Evolutionary conservation across 92 coral and sea anemone species (phyloP).

Genomic region (Zoanthus sociatus): DNA sequence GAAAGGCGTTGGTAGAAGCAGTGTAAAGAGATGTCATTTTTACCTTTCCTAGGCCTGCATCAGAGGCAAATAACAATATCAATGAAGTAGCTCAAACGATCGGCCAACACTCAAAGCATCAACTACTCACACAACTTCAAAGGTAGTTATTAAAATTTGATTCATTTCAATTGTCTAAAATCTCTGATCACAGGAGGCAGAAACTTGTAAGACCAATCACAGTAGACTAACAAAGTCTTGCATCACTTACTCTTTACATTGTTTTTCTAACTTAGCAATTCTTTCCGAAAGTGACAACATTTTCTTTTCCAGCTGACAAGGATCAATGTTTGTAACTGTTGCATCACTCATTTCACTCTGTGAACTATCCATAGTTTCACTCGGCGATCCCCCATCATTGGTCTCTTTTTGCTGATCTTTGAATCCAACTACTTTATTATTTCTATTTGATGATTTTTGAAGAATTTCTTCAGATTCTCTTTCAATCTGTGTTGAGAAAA

Average conservation of each 20-base stretch:
- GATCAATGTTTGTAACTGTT: constrained; percentile 33
- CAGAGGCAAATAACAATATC: too few species aligned
- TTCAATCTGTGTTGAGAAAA: constrained; percentile 76
- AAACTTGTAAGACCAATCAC: too few species aligned
- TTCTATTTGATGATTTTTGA: constrained; percentile 18
- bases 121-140: too few species aligned
- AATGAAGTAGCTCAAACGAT: too few species aligned
- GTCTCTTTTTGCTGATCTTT: constrained; percentile 40
- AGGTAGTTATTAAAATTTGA: too few species aligned
- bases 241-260: constrained; percentile 73
- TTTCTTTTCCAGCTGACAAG: constrained; percentile 60
- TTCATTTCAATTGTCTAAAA: too few species aligned
- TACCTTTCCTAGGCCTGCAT: too few species aligned
- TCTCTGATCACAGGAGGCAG: too few species aligned
- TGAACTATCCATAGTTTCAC: constrained; percentile 31
- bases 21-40: too few species aligned
- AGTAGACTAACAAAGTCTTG: too few species aligned
- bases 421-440: constrained; percentile 14
- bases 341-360: constrained; percentile 35
- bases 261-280: constrained; percentile 74
- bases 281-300: constrained; percentile 65
- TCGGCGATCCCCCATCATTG: constrained; percentile 31
- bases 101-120: too few species aligned
- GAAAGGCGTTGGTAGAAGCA: too few species aligned
- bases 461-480: constrained; percentile 70